These are phyloP conservation scores for Drosophila bocqueti DNA, from an alignment of 1,140 invertebrate genomes.

Conservation along the genomic window DNA sequence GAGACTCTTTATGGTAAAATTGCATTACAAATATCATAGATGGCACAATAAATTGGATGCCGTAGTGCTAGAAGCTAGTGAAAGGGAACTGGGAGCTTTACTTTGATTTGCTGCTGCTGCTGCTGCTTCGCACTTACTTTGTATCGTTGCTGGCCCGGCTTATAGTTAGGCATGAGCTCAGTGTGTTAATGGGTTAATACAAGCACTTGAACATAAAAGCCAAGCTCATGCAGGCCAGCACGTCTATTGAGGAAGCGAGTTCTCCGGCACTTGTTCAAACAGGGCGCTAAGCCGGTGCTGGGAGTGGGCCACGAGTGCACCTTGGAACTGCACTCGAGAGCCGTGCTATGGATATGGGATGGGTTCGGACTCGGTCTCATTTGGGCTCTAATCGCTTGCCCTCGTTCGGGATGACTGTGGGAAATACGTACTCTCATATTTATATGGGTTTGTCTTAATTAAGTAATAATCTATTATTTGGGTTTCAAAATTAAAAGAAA, in stretches of 20 bases:
- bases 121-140: constrained; percentile 14
- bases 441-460: neutral
- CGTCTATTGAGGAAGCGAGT: constrained; percentile 55
- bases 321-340: constrained; percentile 44
- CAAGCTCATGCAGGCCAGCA: constrained; percentile 30
- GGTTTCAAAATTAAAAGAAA: neutral
- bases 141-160: constrained; percentile 27
- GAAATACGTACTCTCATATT: neutral
- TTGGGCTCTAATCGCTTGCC: constrained; percentile 14
- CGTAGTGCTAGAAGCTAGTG: constrained; percentile 55
- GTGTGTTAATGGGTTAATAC: constrained; percentile 68
- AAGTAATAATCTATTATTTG: too few species aligned
- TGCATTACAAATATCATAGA: constrained; percentile 44
- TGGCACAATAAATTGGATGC: constrained; percentile 22
- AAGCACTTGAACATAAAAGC: constrained; percentile 62
- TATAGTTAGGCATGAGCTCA: constrained; percentile 71
- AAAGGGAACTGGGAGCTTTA: constrained; percentile 53
- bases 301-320: constrained; percentile 43
- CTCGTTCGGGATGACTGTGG: constrained; percentile 16
- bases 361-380: constrained; percentile 17
- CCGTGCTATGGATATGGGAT: constrained; percentile 48
- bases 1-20: constrained; percentile 56
- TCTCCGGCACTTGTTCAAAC: constrained; percentile 46
- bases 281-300: constrained; percentile 44
- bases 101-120: neutral